These are phyloP conservation scores for Graphium colonna DNA, from an alignment of 2,888 invertebrate genomes.

Conservation along the genomic window DNA sequence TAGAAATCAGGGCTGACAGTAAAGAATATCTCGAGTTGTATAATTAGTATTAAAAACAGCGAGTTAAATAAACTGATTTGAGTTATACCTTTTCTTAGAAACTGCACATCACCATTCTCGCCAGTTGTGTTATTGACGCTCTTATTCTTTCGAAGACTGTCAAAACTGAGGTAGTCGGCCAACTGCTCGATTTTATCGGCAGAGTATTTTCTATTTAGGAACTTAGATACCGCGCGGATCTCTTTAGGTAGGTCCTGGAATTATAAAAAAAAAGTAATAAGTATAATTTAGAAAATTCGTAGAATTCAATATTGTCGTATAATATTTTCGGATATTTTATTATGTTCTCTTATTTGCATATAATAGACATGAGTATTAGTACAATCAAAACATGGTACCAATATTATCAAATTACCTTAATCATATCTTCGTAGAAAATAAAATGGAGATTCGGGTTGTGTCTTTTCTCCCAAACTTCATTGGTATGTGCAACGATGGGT, in stretches of 20 bases:
- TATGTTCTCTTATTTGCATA: too few species aligned
- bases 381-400: too few species aligned
- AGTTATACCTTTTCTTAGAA: conserved; percentile 62
- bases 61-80: too few species aligned
- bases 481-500: conserved; percentile 61
- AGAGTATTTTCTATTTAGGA: conserved; percentile 65
- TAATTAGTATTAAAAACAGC: too few species aligned
- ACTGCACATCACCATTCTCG: conserved; percentile 50
- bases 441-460: conserved; percentile 65
- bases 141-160: conserved; percentile 78
- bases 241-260: conserved; percentile 70
- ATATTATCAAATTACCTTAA: conserved; percentile 47
- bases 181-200: conserved; percentile 64
- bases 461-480: conserved; percentile 60
- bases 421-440: conserved; percentile 66
- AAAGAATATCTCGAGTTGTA: too few species aligned
- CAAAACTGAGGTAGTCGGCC: conserved; percentile 78
- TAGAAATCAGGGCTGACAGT: too few species aligned
- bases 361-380: too few species aligned
- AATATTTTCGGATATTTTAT: too few species aligned
- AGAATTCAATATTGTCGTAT: too few species aligned
- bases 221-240: conserved; percentile 69
- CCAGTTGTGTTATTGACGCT: conserved; percentile 73
- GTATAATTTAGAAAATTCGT: too few species aligned
- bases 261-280: conserved; percentile 20